Evolutionary conservation across 2,113 vertebrate genomes (phyloP).

Genomic region (Patagioenas fasciata): DNA sequence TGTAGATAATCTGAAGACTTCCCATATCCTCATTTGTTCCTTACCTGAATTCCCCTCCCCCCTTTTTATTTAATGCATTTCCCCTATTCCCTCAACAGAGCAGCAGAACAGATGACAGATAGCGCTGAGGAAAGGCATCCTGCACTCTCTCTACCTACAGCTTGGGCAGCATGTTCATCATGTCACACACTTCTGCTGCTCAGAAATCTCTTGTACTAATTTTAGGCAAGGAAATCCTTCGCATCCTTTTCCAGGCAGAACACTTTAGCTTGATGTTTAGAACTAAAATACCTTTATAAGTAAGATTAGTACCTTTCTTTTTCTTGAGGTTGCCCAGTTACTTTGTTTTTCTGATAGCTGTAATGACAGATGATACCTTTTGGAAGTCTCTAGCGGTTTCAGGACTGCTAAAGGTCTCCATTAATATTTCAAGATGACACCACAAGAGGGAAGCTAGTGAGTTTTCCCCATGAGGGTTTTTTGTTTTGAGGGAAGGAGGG

Average conservation of each 20-base stretch:
- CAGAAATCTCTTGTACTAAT: not conserved
- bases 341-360: not conserved
- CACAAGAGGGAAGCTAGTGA: not conserved
- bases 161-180: not conserved
- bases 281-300: not conserved
- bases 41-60: not conserved
- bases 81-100: not conserved
- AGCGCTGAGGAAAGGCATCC: not conserved
- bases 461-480: not conserved
- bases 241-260: not conserved
- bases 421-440: not conserved
- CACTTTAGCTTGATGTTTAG: not conserved
- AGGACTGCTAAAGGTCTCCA: not conserved
- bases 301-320: not conserved
- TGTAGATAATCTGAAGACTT: slow-evolving; percentile 9
- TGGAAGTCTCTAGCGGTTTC: not conserved
- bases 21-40: not conserved
- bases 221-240: not conserved
- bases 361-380: not conserved
- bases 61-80: not conserved
- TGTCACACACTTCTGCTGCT: not conserved
- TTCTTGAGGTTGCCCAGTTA: not conserved
- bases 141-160: not conserved
- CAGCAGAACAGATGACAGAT: not conserved
- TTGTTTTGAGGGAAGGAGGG: not conserved